Conservation (phyloP, 1,140 invertebrate genomes). For the Drosophila saltans region DNA sequence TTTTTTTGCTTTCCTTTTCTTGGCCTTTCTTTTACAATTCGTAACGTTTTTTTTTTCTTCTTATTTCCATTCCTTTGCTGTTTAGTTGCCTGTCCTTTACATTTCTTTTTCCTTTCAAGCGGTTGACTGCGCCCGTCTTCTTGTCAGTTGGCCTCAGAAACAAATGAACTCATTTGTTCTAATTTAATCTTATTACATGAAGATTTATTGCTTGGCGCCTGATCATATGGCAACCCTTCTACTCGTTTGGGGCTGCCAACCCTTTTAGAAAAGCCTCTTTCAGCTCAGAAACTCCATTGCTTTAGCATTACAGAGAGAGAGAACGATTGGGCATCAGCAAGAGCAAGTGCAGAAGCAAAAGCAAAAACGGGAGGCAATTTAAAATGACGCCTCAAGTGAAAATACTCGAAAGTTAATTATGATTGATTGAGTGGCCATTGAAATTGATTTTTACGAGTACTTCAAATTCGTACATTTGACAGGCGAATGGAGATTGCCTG, state of each 20-base stretch:
- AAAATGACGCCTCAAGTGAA: conserved; percentile 58
- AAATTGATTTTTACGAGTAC: conserved; percentile 49
- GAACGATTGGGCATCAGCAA: neutral
- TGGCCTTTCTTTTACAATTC: neutral
- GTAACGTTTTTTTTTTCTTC: neutral
- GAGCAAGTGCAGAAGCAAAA: neutral
- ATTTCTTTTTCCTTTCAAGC: conserved; percentile 9
- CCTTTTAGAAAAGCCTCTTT: too few species aligned
- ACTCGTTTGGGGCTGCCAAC: too few species aligned
- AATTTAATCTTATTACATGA: conserved; percentile 75
- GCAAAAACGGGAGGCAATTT: conserved; percentile 39
- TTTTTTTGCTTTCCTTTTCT: neutral
- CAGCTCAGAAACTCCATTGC: too few species aligned
- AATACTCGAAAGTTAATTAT: conserved; percentile 71
- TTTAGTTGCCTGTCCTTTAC: conserved; percentile 14
- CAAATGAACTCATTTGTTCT: conserved; percentile 79
- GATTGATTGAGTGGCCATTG: conserved; percentile 73
- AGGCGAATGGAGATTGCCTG: conserved; percentile 27
- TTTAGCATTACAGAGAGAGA: neutral
- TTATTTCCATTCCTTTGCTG: neutral
- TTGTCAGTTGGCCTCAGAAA: conserved; percentile 44
- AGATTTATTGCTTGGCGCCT: conserved; percentile 72
- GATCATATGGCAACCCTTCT: conserved; percentile 65
- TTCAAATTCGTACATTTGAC: conserved; percentile 68
- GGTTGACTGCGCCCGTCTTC: conserved; percentile 15